Base-by-base conservation (phyloP, 1,140 invertebrate species). In the Drosophila sp. region DNA sequence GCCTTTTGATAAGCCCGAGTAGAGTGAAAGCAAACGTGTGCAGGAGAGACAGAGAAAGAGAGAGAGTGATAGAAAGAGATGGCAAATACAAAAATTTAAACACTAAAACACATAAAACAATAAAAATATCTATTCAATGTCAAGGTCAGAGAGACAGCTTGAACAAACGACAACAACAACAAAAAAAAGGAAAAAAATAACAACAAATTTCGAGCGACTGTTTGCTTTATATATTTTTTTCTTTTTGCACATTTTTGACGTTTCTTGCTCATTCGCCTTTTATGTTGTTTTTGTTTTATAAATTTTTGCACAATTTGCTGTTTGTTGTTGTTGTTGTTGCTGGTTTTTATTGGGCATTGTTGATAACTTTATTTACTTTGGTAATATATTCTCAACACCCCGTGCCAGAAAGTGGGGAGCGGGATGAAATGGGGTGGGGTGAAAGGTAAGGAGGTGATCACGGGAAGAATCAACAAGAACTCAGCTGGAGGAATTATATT, bases 281-380 rank as follows among this genome's bases (percentile, higher is more conserved):
- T 54, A 2, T 41, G 8, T 70, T 55, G 60, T 66, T 67, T 50
- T 33, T 58, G 35, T 68, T 69, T 5, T 65, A 55, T 61, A 65
- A 8, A 32, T 72, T 76, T 72, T 76, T 67, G 61, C 64, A 62
- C 70, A 75, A 33, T 76, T 76, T 70, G 38, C 71, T 60, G 55
- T 77, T 17, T 67, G 54, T 64, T 78, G 58, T 66, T 44, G 44
- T 63, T 58, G 66, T 69, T 74, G 17, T 60, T 66, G 58, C 33
- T 27, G 30, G n/a, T 68, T 78, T 67, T 47, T 87, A 71, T 82
- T 87, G 76, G 57, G 56, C 65, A 72, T 87, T 87, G 84, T 89
- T 87, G 84, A 87, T 87, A 87, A 87, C 80, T 87, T 83, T 87
- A 87, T 87, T 87, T 87, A 66, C 76, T 72, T 74, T 71, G 66